Conservation (phyloP, 2,888 invertebrate genomes). For the Clistopyga incitator region DNA sequence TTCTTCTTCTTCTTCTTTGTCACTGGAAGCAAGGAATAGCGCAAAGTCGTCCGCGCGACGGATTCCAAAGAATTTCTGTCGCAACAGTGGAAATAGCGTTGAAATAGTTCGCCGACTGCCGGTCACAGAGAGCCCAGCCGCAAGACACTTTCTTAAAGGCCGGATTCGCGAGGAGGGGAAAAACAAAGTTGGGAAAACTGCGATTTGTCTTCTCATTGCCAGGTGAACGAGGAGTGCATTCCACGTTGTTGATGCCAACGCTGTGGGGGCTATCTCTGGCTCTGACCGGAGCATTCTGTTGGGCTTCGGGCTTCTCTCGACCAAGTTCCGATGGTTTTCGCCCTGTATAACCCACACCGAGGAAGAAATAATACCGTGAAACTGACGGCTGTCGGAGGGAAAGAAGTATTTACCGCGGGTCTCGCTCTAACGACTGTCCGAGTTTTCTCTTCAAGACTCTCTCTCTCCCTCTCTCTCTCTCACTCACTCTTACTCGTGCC, state of each 20-base stretch:
- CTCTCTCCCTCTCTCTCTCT: background rate
- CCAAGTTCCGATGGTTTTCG: constrained; percentile 39
- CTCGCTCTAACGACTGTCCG: constrained; percentile 65
- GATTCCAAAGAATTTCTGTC: constrained; percentile 16
- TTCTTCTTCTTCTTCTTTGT: constrained; percentile 11
- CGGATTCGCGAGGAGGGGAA: constrained; percentile 19
- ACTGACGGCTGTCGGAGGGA: constrained; percentile 72
- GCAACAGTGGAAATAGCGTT: background rate
- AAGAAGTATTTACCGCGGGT: constrained; percentile 64
- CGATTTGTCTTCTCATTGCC: constrained; percentile 63
- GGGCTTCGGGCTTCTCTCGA: background rate
- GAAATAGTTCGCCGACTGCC: background rate
- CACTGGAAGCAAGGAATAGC: background rate
- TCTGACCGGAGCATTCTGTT: constrained; percentile 23
- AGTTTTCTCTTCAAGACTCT: constrained; percentile 64
- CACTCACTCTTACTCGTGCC: constrained; percentile 43
- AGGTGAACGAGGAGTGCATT: constrained; percentile 50
- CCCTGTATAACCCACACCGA: constrained; percentile 31
- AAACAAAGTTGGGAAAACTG: constrained; percentile 58
- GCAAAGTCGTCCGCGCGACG: constrained; percentile 10
- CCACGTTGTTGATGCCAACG: constrained; percentile 40
- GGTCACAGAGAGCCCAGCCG: constrained; percentile 10
- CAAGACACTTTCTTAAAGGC: background rate
- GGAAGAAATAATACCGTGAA: constrained; percentile 74
- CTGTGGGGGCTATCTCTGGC: constrained; percentile 34